Evolutionary conservation across 1,140 invertebrate species (phyloP).

Genomic region (Drosophila rhopaloa): DNA sequence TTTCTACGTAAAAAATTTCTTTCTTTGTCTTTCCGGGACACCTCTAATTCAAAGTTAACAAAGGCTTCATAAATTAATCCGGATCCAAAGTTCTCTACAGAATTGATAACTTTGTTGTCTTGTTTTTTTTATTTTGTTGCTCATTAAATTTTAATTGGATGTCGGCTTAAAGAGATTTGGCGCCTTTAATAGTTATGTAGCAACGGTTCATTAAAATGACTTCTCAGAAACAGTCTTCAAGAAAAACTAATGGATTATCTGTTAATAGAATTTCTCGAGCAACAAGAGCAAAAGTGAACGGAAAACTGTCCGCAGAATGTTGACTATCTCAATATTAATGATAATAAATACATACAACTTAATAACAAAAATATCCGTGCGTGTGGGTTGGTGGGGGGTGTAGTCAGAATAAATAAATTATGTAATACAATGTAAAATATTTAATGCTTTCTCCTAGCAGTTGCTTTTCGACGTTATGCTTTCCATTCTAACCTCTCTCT

Average conservation of each 20-base stretch:
- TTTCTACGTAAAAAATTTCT: not conserved
- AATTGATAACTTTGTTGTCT: not conserved
- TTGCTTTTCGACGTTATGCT: constrained; percentile 10
- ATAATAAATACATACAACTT: constrained; percentile 73
- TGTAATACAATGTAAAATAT: constrained; percentile 54
- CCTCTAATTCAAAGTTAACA: too few species aligned
- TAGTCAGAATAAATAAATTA: constrained; percentile 66
- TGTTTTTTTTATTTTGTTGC: too few species aligned
- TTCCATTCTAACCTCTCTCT: not conserved
- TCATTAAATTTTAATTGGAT: too few species aligned
- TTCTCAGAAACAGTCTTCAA: not conserved
- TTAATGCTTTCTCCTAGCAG: constrained; percentile 36
- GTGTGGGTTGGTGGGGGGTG: constrained; percentile 13
- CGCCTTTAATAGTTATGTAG: not conserved
- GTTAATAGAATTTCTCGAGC: constrained; percentile 9
- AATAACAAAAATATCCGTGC: constrained; percentile 60
- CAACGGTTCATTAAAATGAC: not conserved
- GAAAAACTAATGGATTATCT: not conserved
- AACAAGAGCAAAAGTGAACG: constrained; percentile 5
- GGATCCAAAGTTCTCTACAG: not conserved
- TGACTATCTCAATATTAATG: constrained; percentile 58
- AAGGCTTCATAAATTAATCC: too few species aligned
- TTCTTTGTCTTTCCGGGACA: too few species aligned
- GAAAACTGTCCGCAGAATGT: constrained; percentile 48
- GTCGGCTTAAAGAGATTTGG: not conserved